These are phyloP conservation scores for Delphinapterus leucas DNA, from an alignment of 2,113 vertebrate genomes.

Conservation along the genomic window DNA sequence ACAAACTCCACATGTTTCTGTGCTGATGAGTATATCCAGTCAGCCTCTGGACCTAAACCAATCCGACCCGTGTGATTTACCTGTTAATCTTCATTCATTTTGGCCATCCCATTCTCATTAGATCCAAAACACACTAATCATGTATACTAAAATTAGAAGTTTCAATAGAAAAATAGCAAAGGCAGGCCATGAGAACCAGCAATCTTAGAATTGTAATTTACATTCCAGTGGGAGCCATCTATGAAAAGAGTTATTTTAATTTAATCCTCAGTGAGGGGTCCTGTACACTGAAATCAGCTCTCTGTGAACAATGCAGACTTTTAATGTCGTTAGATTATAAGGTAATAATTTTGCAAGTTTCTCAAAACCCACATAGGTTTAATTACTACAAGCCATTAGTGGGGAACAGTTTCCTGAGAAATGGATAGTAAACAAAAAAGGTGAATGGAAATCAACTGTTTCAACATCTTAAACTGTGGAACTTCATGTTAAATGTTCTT, in stretches of 20 bases:
- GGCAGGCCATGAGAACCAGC: constrained; percentile 28
- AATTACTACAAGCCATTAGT: constrained; percentile 36
- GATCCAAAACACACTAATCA: constrained; percentile 39
- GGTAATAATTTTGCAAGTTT: constrained; percentile 58
- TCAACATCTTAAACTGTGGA: background rate
- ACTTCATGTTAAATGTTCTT: constrained; percentile 24
- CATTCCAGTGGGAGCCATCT: constrained; percentile 41
- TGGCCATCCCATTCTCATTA: constrained; percentile 45
- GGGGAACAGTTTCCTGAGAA: constrained; percentile 34
- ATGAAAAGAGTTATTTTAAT: constrained; percentile 63
- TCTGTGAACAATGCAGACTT: constrained; percentile 55
- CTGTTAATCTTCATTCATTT: constrained; percentile 33
- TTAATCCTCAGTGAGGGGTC: constrained; percentile 61
- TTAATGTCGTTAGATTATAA: constrained; percentile 58
- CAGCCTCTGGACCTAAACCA: background rate
- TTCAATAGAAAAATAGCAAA: constrained; percentile 60
- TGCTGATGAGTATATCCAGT: background rate
- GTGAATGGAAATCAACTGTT: constrained; percentile 30
- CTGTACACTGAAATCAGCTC: background rate
- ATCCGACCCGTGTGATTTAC: background rate
- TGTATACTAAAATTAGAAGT: constrained; percentile 56
- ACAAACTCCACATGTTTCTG: background rate
- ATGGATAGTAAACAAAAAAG: constrained; percentile 38
- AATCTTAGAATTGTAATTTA: constrained; percentile 64
- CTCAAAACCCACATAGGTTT: constrained; percentile 51